These are phyloP conservation scores for Phengaris alcon DNA, from an alignment of 2,888 invertebrate species.

Conservation along the genomic window DNA sequence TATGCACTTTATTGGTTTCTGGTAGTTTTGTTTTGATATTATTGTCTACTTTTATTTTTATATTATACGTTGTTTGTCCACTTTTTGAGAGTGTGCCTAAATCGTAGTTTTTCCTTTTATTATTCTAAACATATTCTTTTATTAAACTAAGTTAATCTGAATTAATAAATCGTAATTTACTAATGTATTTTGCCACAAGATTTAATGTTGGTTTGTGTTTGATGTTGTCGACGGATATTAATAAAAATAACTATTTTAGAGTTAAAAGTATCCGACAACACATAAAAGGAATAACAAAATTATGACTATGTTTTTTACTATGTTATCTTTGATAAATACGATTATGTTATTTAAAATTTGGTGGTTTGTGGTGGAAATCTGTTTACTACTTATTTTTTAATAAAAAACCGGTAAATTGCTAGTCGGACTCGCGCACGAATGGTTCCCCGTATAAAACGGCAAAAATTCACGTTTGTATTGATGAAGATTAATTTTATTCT, in stretches of 20 bases:
- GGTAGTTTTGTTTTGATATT: neutral
- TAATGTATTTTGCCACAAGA: neutral
- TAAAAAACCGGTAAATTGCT: too few relatives aligned
- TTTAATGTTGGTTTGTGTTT: neutral
- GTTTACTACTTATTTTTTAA: too few relatives aligned
- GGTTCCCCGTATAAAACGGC: too few relatives aligned
- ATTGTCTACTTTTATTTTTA: neutral
- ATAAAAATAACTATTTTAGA: neutral
- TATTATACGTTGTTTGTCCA: neutral
- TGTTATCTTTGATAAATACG: neutral
- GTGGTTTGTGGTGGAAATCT: neutral
- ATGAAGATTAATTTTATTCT: too few relatives aligned
- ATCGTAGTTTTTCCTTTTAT: too few relatives aligned
- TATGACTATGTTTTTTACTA: neutral
- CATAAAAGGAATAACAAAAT: neutral
- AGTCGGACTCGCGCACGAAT: too few relatives aligned
- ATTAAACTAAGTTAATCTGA: neutral
- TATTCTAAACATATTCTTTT: neutral
- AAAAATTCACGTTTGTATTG: too few relatives aligned
- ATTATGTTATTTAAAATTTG: neutral
- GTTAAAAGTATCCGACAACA: neutral
- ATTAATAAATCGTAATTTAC: neutral
- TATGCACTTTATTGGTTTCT: slow-evolving; percentile 4
- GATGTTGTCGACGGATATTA: neutral
- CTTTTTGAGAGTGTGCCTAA: too few relatives aligned